These are phyloP conservation scores for Lydus trimaculatus DNA, from an alignment of 2,888 invertebrate genomes.

Conservation along the genomic window DNA sequence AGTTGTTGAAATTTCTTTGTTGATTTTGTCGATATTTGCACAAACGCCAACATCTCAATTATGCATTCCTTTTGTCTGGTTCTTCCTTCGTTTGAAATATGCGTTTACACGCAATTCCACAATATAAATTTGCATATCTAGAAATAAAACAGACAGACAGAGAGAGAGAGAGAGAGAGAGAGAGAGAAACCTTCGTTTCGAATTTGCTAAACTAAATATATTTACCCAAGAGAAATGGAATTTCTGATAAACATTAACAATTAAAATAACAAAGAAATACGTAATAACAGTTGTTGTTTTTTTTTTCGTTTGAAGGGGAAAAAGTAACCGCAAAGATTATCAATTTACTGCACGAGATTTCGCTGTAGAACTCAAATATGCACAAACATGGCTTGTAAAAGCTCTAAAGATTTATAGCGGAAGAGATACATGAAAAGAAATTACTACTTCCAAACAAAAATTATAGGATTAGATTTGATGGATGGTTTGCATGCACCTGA, in stretches of 20 bases:
- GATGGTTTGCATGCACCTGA: constrained; percentile 36
- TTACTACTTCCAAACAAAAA: constrained; percentile 36
- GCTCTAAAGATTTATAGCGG: constrained; percentile 32
- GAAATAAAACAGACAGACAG: constrained; percentile 27
- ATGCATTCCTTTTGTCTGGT: constrained; percentile 38
- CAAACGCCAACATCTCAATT: constrained; percentile 44
- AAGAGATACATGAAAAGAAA: constrained; percentile 40
- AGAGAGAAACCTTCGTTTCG: neutral
- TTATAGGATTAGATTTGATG: constrained; percentile 38
- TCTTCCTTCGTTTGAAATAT: constrained; percentile 34
- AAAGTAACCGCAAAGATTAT: neutral
- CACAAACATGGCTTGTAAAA: neutral
- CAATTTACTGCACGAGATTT: neutral
- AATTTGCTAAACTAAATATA: constrained; percentile 13
- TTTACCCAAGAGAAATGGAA: constrained; percentile 15
- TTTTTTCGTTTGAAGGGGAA: too few species aligned
- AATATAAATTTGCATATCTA: constrained; percentile 36
- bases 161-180: neutral
- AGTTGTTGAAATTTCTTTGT: constrained; percentile 32
- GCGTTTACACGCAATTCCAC: constrained; percentile 39
- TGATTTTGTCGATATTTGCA: constrained; percentile 41
- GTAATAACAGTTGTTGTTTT: too few species aligned
- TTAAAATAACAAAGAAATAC: neutral
- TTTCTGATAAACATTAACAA: constrained; percentile 4
- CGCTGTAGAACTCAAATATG: neutral